Base-by-base conservation (phyloP, 2,888 invertebrate species). In the Drosophila atripex region DNA sequence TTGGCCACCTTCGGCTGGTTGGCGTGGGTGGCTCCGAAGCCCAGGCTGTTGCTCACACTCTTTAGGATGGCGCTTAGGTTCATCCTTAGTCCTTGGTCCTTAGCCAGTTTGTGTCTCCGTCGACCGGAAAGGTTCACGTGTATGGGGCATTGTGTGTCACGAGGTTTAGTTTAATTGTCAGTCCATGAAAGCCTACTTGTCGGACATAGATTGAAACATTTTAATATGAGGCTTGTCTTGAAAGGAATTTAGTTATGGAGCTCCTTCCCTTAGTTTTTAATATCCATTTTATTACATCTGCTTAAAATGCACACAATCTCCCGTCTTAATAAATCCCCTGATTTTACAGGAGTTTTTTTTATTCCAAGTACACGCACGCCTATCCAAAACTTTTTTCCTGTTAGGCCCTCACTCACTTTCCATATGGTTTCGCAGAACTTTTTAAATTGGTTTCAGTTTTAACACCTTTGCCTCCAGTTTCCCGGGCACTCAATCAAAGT, bases 401-500 rank as follows among this genome's bases (percentile, higher is more conserved):
- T 61, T 54, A 55, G 73, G 66, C 82, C 54, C 54, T 53, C 53
- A 64, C 82, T 61, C 54, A 61, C 65, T 77, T 71, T 75, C 86
- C 87, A 86, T 80, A 80, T 86, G 80, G 80, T 77, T 56, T 77
- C 71, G 71, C 73, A 53, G 61, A 80, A 80, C 87, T 80, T 80
- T 80, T 80, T 86, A 80, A 80, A 80, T 80, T 80, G 86, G 84
- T 80, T 80, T 80, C 84, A 84, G 71, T 83, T 77, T 86, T 83
- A 80, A 80, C 85, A 80, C 84, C 86, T 84, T 65, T 64, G 60
- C 73, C 60, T 75, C 21, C 82, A 65, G 61, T 73, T 82, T 61
- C 71, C 73, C 56, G 51, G 78, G 43, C 79, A 84, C 73, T 84
- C 79, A 79, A 79, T 79, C 79, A 79, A 79, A 84, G 78, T 79